Percentiles rank a stretch among this genome's conserved stretches.
These are phyloP conservation scores for Sebastes iracundus DNA, from an alignment of 2,797 vertebrate genomes.

Conservation along the genomic window DNA sequence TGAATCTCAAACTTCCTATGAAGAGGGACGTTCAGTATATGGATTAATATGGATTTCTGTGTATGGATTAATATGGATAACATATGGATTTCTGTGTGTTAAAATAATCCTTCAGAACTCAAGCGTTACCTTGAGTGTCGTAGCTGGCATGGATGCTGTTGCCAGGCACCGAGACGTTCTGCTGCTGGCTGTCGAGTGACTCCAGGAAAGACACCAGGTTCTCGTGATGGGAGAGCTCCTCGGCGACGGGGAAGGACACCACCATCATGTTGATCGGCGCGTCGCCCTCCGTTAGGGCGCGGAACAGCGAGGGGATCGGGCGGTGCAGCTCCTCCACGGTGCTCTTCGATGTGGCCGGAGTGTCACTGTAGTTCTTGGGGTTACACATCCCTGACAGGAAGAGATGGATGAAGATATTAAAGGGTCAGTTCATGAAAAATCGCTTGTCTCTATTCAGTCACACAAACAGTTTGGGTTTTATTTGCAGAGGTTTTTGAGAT, in stretches of 20 bases:
- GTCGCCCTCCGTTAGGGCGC: constrained; percentile 94
- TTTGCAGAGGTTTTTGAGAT: neutral
- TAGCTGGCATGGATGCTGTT: constrained; percentile 91
- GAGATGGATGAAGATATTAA: neutral
- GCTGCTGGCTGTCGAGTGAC: constrained; percentile 91
- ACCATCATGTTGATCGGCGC: constrained; percentile 96
- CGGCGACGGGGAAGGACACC: constrained; percentile 94
- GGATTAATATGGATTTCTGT: neutral
- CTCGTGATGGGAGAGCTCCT: constrained; percentile 95
- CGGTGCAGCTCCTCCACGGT: constrained; percentile 96
- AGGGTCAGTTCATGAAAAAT: neutral
- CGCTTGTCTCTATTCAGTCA: neutral
- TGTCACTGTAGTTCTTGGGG: constrained; percentile 96
- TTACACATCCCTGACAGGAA: constrained; percentile 92
- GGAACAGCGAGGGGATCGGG: constrained; percentile 95
- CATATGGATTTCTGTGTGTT: neutral
- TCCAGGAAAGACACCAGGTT: constrained; percentile 96
- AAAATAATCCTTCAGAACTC: neutral
- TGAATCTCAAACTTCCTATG: neutral
- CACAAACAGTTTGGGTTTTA: neutral
- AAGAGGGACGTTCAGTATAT: neutral
- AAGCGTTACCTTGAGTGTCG: constrained; percentile 77
- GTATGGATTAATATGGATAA: neutral
- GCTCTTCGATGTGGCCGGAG: constrained; percentile 97
- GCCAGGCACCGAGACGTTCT: constrained; percentile 90